Conservation (phyloP, 2,797 vertebrate species). For the Microctenopoma steveboyesi region DNA sequence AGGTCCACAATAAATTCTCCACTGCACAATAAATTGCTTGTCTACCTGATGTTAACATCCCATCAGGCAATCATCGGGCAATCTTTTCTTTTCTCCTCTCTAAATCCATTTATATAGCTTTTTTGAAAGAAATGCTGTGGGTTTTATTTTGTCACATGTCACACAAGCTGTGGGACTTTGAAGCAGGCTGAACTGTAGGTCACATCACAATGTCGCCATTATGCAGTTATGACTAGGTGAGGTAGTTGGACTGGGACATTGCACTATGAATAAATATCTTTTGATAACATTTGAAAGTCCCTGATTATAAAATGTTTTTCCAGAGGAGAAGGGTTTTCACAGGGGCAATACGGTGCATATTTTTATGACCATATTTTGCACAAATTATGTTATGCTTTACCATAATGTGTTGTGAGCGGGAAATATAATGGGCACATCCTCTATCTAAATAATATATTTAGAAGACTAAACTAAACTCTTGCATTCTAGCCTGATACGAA, state of each 20-base stretch:
- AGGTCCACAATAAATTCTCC: constrained; percentile 65
- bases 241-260: constrained; percentile 35
- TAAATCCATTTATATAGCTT: constrained; percentile 65
- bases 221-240: constrained; percentile 48
- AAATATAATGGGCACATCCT: constrained; percentile 1
- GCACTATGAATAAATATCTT: constrained; percentile 32
- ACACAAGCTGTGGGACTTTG: constrained; percentile 43
- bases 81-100: constrained; percentile 50
- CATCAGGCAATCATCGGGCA: constrained; percentile 66
- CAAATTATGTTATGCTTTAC: constrained; percentile 1
- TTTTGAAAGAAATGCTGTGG: constrained; percentile 44
- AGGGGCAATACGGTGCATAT: background rate
- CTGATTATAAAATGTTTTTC: constrained; percentile 9
- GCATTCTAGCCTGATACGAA: constrained; percentile 7
- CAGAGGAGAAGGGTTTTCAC: constrained; percentile 12
- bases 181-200: constrained; percentile 47
- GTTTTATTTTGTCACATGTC: constrained; percentile 65
- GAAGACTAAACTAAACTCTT: constrained; percentile 1
- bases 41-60: constrained; percentile 72
- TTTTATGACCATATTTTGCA: constrained; percentile 3
- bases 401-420: background rate
- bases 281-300: constrained; percentile 39
- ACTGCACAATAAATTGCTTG: constrained; percentile 61
- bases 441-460: background rate
- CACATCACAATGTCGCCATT: constrained; percentile 42